Evolutionary conservation across 2,797 vertebrate genomes (phyloP).

Genomic region (Cynodonichthys magdalenae): DNA sequence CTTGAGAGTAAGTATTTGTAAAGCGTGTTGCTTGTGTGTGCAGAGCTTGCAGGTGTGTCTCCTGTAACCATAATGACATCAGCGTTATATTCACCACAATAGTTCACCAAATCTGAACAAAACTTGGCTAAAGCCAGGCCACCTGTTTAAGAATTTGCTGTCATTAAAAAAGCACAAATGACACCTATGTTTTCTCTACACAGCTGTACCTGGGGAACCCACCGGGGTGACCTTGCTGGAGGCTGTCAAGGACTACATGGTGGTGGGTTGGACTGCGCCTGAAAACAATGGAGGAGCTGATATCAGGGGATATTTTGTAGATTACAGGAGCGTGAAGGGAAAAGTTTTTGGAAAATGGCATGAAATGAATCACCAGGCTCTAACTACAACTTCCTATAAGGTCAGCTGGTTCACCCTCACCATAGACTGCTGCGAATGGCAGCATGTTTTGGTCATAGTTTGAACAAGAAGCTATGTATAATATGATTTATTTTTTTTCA

Average conservation of each 20-base stretch:
- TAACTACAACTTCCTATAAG: slow-evolving; percentile 90
- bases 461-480: background rate
- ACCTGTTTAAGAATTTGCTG: background rate
- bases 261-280: slow-evolving; percentile 89
- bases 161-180: background rate
- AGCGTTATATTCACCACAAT: slow-evolving; percentile 17
- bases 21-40: slow-evolving; percentile 30
- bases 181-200: background rate
- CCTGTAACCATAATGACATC: background rate
- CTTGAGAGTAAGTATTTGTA: slow-evolving; percentile 61
- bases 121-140: background rate
- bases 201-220: slow-evolving; percentile 87
- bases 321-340: slow-evolving; percentile 89
- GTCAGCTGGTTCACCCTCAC: slow-evolving; percentile 67
- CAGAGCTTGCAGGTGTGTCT: slow-evolving; percentile 33
- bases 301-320: slow-evolving; percentile 93
- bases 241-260: slow-evolving; percentile 90
- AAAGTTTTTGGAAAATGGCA: slow-evolving; percentile 87
- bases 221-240: slow-evolving; percentile 86
- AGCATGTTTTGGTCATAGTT: background rate
- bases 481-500: background rate
- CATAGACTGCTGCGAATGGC: background rate
- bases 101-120: slow-evolving; percentile 1
- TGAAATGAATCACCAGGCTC: slow-evolving; percentile 88
- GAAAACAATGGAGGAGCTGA: slow-evolving; percentile 86